phyloP scores from a whole-genome alignment of 1,140 invertebrate species.

The Anadara kagoshimensis region DNA sequence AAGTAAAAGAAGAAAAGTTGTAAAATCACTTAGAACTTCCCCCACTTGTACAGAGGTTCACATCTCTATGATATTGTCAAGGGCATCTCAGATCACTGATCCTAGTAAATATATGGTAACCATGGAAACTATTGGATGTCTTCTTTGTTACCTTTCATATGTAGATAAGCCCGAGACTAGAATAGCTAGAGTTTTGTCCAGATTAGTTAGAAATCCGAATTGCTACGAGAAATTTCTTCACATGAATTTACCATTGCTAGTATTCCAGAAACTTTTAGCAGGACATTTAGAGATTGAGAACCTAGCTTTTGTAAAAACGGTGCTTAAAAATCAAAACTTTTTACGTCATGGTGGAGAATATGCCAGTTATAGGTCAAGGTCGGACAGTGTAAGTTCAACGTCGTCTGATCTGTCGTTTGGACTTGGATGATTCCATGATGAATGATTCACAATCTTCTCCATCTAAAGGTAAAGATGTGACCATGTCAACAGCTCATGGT shows the following conservation, averaged over 20 bases:
- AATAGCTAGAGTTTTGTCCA: conserved; percentile 23
- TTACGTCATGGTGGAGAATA: no score
- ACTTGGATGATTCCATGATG: conserved; percentile 5
- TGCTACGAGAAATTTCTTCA: conserved; percentile 39
- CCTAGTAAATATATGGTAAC: conserved; percentile 38
- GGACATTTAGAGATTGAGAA: no score
- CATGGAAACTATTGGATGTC: conserved; percentile 23
- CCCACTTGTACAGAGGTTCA: conserved; percentile 33
- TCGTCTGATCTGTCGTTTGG: conserved; percentile 11
- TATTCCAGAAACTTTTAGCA: conserved; percentile 28
- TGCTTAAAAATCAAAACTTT: no score
- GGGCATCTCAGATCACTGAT: conserved; percentile 47
- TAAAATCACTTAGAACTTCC: not conserved
- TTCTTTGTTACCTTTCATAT: conserved; percentile 32
- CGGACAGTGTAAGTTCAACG: not conserved
- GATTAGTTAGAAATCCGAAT: conserved; percentile 31
- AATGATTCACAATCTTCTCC: not conserved
- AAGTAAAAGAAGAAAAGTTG: not conserved
- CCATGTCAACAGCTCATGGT: not conserved
- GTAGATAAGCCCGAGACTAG: conserved; percentile 25
- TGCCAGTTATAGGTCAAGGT: not conserved
- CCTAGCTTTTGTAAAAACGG: no score
- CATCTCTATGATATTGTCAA: conserved; percentile 46
- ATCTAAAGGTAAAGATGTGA: not conserved
- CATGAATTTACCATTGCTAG: conserved; percentile 20